phyloP scores from a whole-genome alignment of 2,113 vertebrate species.

The Nansenia antarctica region DNA sequence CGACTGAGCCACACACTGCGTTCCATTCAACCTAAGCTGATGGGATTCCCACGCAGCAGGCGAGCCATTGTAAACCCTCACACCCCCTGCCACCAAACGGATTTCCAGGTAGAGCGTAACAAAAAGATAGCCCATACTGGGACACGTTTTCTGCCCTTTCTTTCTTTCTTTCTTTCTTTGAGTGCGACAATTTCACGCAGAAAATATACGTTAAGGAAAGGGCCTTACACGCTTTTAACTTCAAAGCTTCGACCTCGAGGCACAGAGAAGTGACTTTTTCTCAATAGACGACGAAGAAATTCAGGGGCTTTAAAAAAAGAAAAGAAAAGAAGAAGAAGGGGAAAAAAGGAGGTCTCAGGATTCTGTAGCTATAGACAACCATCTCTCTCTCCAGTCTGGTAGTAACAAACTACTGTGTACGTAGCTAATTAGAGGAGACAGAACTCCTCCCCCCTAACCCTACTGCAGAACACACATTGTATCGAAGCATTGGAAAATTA shows the following conservation, averaged over 20 bases:
- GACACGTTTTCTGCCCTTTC: conserved; percentile 35
- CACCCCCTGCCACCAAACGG: conserved; percentile 30
- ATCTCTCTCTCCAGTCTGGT: neutral
- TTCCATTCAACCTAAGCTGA: conserved; percentile 21
- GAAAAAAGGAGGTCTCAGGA: conserved; percentile 34
- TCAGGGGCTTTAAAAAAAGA: conserved; percentile 42
- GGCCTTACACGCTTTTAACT: conserved; percentile 59
- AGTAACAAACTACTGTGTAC: conserved; percentile 7
- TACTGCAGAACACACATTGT: neutral
- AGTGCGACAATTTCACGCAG: conserved; percentile 50
- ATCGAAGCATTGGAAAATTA: neutral
- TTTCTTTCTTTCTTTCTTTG: conserved; percentile 31
- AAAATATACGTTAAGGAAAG: conserved; percentile 55
- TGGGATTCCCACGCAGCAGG: conserved; percentile 4
- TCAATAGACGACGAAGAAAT: conserved; percentile 43
- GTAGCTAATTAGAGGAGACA: conserved; percentile 19
- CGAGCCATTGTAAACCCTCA: conserved; percentile 34
- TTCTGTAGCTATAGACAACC: conserved; percentile 13
- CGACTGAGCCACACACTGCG: no score
- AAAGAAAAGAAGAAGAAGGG: neutral
- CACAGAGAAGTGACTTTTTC: conserved; percentile 44
- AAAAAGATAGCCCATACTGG: conserved; percentile 50
- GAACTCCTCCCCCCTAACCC: neutral
- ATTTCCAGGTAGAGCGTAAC: conserved; percentile 50
- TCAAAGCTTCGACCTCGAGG: conserved; percentile 60